These are phyloP conservation scores for Pinna nobilis DNA, from an alignment of 1,140 invertebrate species.

Conservation along the genomic window DNA sequence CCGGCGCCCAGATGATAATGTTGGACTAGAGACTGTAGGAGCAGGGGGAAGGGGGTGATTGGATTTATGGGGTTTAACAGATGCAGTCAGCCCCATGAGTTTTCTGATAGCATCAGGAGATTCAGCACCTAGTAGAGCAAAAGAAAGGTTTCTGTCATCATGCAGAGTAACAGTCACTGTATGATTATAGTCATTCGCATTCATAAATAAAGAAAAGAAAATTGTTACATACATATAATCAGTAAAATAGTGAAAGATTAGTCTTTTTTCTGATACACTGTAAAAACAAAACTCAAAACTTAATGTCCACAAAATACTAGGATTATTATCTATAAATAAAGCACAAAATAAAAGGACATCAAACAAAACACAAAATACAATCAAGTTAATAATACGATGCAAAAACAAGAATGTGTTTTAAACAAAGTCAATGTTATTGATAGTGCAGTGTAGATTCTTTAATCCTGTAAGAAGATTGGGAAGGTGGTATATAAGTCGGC, in stretches of 20 bases:
- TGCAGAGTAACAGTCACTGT: constrained; percentile 10
- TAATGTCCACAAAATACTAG: constrained; percentile 3
- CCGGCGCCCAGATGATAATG: constrained; percentile 79
- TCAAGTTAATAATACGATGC: no score
- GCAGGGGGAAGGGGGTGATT: constrained; percentile 65
- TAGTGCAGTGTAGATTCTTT: no score
- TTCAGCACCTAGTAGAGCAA: constrained; percentile 82
- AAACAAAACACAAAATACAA: no score
- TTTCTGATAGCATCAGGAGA: constrained; percentile 97
- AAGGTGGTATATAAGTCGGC: no score
- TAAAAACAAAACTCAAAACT: neutral
- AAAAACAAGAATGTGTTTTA: no score
- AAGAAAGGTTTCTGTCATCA: constrained; percentile 37
- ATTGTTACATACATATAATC: neutral
- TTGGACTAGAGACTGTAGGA: constrained; percentile 72
- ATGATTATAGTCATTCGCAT: neutral
- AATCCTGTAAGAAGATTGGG: no score
- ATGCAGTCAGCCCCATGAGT: constrained; percentile 89
- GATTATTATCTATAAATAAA: no score
- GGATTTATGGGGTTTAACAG: constrained; percentile 82
- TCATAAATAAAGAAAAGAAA: neutral
- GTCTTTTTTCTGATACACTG: no score
- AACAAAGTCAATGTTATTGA: no score
- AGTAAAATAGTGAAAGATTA: neutral
- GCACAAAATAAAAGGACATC: no score